A percentile compares a stretch with the other conserved stretches of the same genome.
Evolutionary conservation across 2,113 vertebrate genomes (phyloP).

Genomic region (Odocoileus virginianus): DNA sequence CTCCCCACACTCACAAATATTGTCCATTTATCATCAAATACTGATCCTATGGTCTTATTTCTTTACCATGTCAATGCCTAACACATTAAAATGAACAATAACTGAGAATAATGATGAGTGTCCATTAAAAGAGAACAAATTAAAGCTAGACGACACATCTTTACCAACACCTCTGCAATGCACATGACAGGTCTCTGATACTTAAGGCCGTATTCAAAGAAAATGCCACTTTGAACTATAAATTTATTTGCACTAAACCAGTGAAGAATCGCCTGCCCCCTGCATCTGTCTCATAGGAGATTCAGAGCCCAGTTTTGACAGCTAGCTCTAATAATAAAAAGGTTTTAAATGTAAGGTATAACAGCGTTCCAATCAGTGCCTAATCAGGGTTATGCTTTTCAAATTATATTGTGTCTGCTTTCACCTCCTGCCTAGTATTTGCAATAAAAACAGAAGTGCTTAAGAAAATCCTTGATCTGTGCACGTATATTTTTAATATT

Average conservation of each 20-base stretch:
- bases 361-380: constrained; percentile 76
- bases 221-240: constrained; percentile 61
- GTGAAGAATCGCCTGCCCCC: constrained; percentile 66
- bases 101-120: background rate
- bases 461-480: constrained; percentile 80
- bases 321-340: constrained; percentile 78
- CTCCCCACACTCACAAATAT: background rate
- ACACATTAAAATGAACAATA: constrained; percentile 61
- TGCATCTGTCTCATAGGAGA: constrained; percentile 53
- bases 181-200: constrained; percentile 45
- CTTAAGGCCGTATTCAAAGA: constrained; percentile 61
- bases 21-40: background rate
- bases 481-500: constrained; percentile 88
- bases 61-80: constrained; percentile 26
- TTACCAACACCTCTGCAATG: constrained; percentile 46
- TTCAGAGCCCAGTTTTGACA: constrained; percentile 70
- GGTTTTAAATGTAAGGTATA: constrained; percentile 79
- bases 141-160: constrained; percentile 24
- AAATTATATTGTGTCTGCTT: constrained; percentile 84
- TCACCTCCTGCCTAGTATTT: constrained; percentile 85
- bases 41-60: background rate
- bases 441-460: constrained; percentile 84
- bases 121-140: constrained; percentile 60
- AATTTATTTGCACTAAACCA: constrained; percentile 67
- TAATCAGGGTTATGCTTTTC: constrained; percentile 86